Evolutionary conservation across 2,113 vertebrate genomes (phyloP).

Genomic region (Istiophorus platypterus): DNA sequence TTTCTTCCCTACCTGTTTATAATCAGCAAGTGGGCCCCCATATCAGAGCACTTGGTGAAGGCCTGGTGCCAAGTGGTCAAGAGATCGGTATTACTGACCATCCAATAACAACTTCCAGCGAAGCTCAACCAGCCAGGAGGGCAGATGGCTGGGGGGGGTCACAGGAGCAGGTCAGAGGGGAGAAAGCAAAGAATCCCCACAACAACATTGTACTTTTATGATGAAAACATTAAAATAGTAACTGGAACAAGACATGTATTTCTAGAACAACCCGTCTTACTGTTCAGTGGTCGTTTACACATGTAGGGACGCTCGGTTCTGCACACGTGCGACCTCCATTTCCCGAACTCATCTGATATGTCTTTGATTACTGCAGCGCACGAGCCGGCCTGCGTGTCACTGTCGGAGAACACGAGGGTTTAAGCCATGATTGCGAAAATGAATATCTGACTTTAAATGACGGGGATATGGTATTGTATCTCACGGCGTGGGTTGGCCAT

Average conservation of each 20-base stretch:
- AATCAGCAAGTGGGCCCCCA: constrained; percentile 77
- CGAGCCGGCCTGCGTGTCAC: constrained; percentile 71
- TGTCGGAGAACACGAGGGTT: constrained; percentile 50
- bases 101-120: constrained; percentile 83
- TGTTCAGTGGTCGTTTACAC: constrained; percentile 83
- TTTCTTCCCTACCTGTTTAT: constrained; percentile 77
- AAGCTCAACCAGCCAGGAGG: constrained; percentile 83
- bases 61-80: constrained; percentile 85
- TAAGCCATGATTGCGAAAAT: neutral
- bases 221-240: neutral
- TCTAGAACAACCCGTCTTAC: constrained; percentile 59
- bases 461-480: neutral
- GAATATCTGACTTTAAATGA: neutral
- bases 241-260: neutral
- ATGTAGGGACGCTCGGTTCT: constrained; percentile 82
- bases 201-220: neutral
- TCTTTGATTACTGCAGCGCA: constrained; percentile 79
- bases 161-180: neutral
- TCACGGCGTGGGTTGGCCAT: constrained; percentile 74
- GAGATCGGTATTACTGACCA: constrained; percentile 81
- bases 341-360: constrained; percentile 61
- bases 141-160: constrained; percentile 79
- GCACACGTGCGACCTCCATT: constrained; percentile 81
- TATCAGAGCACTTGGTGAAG: constrained; percentile 63
- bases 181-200: neutral